Evolutionary conservation across 2,113 vertebrate species (phyloP).

Genomic region (Pica pica): DNA sequence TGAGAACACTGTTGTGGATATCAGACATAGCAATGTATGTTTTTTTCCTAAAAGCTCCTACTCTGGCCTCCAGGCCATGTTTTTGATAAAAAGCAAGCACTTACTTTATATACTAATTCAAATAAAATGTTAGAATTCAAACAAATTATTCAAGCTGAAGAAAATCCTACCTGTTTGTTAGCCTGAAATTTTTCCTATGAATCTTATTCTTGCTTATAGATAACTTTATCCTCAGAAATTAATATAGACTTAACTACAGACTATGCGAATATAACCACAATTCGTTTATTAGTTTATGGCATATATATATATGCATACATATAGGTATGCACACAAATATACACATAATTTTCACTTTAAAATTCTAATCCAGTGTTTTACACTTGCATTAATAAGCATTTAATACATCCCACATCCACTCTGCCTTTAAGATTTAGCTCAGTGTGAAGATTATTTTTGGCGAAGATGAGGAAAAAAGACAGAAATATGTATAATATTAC

Average conservation of each 20-base stretch:
- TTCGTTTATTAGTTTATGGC: neutral
- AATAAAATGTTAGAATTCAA: neutral
- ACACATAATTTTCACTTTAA: neutral
- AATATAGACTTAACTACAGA: neutral
- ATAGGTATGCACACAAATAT: neutral
- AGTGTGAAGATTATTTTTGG: neutral
- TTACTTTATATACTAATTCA: neutral
- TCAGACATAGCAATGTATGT: accelerated
- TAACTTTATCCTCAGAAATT: neutral
- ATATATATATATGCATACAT: neutral
- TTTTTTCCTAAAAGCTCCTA: neutral
- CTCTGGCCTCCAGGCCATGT: neutral
- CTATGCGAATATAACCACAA: neutral
- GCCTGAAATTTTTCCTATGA: neutral
- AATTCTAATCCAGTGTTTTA: neutral
- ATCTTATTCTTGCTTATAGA: neutral
- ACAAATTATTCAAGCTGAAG: neutral
- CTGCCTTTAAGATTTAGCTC: neutral
- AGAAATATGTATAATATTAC: neutral
- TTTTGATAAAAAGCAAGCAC: neutral
- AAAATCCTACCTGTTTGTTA: neutral
- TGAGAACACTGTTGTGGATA: neutral
- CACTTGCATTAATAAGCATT: neutral
- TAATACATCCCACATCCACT: neutral
- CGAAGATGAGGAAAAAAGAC: neutral